Percentiles rank a stretch among this genome's conserved stretches.
phyloP scores from a whole-genome alignment of 2,797 vertebrate genomes.

The Pseudomugil gertrudae region DNA sequence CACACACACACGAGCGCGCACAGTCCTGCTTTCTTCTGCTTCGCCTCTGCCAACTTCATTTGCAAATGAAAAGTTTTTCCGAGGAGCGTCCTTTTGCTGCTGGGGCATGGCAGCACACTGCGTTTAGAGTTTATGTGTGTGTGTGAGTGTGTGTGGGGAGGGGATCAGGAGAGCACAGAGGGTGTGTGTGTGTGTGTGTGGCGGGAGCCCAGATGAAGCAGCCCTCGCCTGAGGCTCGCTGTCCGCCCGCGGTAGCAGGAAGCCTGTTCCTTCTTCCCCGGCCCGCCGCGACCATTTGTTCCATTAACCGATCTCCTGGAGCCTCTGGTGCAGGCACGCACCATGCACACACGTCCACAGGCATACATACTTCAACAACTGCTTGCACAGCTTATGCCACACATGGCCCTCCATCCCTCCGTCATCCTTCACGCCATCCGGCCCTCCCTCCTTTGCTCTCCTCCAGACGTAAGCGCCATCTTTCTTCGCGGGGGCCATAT shows the following conservation, averaged over 20 bases:
- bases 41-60: slow-evolving; percentile 82
- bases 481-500: slow-evolving; percentile 98
- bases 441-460: slow-evolving; percentile 87
- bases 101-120: slow-evolving; percentile 75
- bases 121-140: slow-evolving; percentile 52
- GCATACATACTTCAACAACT: slow-evolving; percentile 77
- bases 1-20: slow-evolving; percentile 20
- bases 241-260: slow-evolving; percentile 93
- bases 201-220: slow-evolving; percentile 87
- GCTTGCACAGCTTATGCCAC: slow-evolving; percentile 79
- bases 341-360: slow-evolving; percentile 60
- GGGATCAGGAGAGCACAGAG: slow-evolving; percentile 44
- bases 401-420: slow-evolving; percentile 75
- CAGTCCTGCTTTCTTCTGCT: slow-evolving; percentile 64
- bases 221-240: slow-evolving; percentile 88
- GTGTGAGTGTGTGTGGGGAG: slow-evolving; percentile 63
- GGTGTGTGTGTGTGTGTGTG: slow-evolving; percentile 64
- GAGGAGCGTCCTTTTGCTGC: slow-evolving; percentile 76
- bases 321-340: slow-evolving; percentile 83
- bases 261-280: slow-evolving; percentile 93
- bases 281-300: slow-evolving; percentile 92
- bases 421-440: slow-evolving; percentile 55
- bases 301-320: slow-evolving; percentile 97
- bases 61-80: slow-evolving; percentile 86
- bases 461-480: slow-evolving; percentile 97